These are phyloP conservation scores for Gisinianus flammeolus DNA, from an alignment of 2,888 invertebrate species.

Conservation along the genomic window DNA sequence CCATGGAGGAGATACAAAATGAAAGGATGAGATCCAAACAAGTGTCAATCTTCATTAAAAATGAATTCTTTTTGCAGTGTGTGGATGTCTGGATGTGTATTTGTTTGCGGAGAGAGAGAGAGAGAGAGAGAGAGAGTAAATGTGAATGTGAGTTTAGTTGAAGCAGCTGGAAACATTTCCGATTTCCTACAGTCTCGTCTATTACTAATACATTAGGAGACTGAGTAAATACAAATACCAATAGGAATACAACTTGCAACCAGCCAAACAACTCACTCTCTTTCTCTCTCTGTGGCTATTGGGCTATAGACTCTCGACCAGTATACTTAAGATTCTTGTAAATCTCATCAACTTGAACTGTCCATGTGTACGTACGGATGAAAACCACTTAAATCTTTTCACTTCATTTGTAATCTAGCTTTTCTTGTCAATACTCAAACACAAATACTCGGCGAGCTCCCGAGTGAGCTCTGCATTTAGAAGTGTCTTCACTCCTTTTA, in stretches of 20 bases:
- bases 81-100: slow-evolving; percentile 2
- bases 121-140: too few species aligned
- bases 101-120: neutral
- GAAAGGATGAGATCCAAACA: slow-evolving; percentile 14
- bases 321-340: neutral
- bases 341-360: slow-evolving; percentile 9
- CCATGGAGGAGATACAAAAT: neutral
- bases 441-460: too few species aligned
- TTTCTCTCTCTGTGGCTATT: neutral
- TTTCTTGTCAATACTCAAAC: slow-evolving; percentile 7
- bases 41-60: slow-evolving; percentile 38
- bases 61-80: slow-evolving; percentile 26
- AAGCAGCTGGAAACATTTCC: neutral
- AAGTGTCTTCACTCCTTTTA: too few species aligned
- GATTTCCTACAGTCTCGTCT: too few species aligned
- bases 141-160: too few species aligned
- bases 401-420: neutral
- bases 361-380: neutral
- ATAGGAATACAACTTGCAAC: too few species aligned
- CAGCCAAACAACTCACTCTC: neutral
- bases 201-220: too few species aligned
- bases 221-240: too few species aligned
- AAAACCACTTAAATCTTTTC: slow-evolving; percentile 6
- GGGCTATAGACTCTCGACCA: neutral
- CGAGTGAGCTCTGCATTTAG: too few species aligned